These are phyloP conservation scores for Phania funesta DNA, from an alignment of 2,888 invertebrate genomes.

Conservation along the genomic window DNA sequence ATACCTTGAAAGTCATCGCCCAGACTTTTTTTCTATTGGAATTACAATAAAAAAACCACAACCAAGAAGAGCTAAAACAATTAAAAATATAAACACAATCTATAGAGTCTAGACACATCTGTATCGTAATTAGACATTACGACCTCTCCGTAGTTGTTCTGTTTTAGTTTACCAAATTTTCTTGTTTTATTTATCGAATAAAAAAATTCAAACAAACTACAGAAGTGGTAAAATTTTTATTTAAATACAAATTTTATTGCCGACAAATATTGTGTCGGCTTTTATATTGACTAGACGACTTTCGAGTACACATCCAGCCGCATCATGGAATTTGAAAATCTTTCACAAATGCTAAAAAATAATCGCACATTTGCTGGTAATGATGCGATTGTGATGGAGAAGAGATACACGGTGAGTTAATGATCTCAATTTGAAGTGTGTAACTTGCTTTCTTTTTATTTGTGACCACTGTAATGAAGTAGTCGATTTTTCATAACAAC, in stretches of 20 bases:
- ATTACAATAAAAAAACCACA: slow-evolving; percentile 3
- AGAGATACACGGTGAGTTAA: slow-evolving; percentile 78
- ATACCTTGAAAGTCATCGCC: neutral
- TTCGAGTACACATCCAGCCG: neutral
- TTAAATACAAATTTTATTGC: neutral
- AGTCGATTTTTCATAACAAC: too few species aligned
- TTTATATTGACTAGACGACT: neutral
- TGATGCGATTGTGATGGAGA: slow-evolving; percentile 75
- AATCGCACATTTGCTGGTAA: slow-evolving; percentile 72
- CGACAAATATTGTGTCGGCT: neutral
- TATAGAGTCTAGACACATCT: neutral
- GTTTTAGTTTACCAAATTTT: too few species aligned
- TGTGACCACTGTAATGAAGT: neutral
- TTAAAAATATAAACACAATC: neutral
- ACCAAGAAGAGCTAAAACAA: neutral
- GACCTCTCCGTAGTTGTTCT: too few species aligned
- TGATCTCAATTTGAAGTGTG: neutral
- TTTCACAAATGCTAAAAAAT: slow-evolving; percentile 74
- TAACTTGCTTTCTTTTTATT: neutral
- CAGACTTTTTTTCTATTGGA: neutral
- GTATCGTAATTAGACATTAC: too few species aligned
- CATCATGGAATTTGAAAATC: slow-evolving; percentile 76
- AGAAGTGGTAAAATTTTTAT: neutral
- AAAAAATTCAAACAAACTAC: neutral
- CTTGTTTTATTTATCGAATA: too few species aligned